A percentile compares a stretch with the other conserved stretches of the same genome.
phyloP scores from a whole-genome alignment of 92 coral and sea anemone genomes.

The Palythoa heliodiscus region DNA sequence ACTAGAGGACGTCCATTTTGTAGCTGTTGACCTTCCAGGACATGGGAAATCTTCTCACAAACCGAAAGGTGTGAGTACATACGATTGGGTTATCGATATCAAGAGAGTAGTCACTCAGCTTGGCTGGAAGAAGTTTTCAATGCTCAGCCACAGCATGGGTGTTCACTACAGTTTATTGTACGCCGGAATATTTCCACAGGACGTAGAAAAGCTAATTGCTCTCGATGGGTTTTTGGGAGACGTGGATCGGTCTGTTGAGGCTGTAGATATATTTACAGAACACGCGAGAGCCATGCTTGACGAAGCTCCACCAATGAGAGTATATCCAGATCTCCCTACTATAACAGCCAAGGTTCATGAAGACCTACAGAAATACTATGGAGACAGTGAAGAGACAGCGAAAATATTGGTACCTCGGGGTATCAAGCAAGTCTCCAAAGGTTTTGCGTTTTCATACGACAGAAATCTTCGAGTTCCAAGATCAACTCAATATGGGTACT shows the following conservation, averaged over 20 bases:
- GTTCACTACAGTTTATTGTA: constrained; percentile 57
- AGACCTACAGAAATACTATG: neutral
- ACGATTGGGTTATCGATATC: constrained; percentile 71
- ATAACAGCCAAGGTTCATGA: constrained; percentile 17
- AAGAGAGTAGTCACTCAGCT: constrained; percentile 69
- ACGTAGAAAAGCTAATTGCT: constrained; percentile 53
- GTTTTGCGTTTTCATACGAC: constrained; percentile 11
- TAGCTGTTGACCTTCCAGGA: constrained; percentile 81
- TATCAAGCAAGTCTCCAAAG: neutral
- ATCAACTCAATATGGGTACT: neutral
- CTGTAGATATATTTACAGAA: constrained; percentile 5
- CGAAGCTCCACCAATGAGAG: neutral
- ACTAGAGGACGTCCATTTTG: constrained; percentile 61
- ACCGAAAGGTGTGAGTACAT: constrained; percentile 53
- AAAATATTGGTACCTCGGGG: constrained; percentile 18
- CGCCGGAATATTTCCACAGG: constrained; percentile 70
- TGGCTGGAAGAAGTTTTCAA: constrained; percentile 70
- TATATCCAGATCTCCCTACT: constrained; percentile 7
- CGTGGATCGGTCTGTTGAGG: neutral
- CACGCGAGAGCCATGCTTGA: constrained; percentile 32
- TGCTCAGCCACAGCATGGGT: constrained; percentile 74
- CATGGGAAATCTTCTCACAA: constrained; percentile 78
- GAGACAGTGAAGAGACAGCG: constrained; percentile 13
- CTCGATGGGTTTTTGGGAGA: constrained; percentile 42
- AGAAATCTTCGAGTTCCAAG: neutral